Base-by-base conservation (phyloP, 1,140 invertebrate species). In the Ylistrum balloti region DNA sequence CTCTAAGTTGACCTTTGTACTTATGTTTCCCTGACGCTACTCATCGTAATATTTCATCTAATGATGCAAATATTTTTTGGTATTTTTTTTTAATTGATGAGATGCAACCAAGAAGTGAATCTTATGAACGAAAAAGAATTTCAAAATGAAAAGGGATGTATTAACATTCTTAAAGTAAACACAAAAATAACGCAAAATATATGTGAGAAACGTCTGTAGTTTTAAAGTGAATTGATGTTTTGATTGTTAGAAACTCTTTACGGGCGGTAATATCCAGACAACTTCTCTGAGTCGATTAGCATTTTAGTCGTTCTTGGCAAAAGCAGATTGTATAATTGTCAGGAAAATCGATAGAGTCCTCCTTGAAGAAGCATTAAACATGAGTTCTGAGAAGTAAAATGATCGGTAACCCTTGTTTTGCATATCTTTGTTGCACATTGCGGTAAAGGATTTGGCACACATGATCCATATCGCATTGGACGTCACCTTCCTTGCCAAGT, bases 261-360 rank as follows among this genome's bases (percentile, higher is more conserved):
- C 5, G 56, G 22, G 41, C 1, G 17, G 9, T 74, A 74, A 28
- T 0, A 74, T 13, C n/a, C 56, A 74, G 56, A 74, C 56, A 74
- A n/a, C n/a, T n/a, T 74, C 28, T 74, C 35, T 28, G 5, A 28
- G n/a, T 28, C n/a, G n/a, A 74, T 74, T 74, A 28, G 56, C 56
- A 74, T 74, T 74, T 74, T 74, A n/a, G 56, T 28, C 56, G 56
- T 74, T 74, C 56, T 74, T 74, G 56, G 56, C 56, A 74, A 74
- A 38, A 74, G 56, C 56, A 74, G 22, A 11, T 74, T 74, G 56
- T 74, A 74, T 74, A 74, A 74, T 74, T 74, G 56, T 74, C 56
- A 17, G 56, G 56, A 17, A 74, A 74, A 74, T 74, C 56, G 56
- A 74, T 74, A 74, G 2, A 74, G 56, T 28, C 17, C 56, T 74